Evolutionary conservation across 2,113 vertebrate genomes (phyloP), one percentile per base, ranked within the genome.

Genomic region (Phyllostomus discolor): DNA sequence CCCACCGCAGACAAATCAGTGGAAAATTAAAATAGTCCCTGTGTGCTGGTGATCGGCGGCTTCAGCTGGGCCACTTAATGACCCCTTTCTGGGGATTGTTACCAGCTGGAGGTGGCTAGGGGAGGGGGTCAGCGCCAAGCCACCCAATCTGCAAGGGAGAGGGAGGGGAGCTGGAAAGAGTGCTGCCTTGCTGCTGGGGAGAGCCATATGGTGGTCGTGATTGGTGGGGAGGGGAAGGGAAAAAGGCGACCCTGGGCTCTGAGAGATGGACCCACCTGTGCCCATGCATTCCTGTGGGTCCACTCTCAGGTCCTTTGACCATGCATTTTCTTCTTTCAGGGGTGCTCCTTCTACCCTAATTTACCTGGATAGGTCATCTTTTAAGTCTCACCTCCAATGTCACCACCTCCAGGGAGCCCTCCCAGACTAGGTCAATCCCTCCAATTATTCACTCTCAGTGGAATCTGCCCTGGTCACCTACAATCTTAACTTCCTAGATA

Each of bases 11-110:
- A 97, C 95, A 96, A 97, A 97, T 97, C 96, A 73, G 94, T 94
- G 98, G 97, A 97, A 98, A 98, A 98, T 97, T 97, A 97, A 97
- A 98, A 76, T 70, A 95, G 80, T 15, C 92, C 59, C 94, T 98
- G 92, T 73, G 52, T 2, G 33, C 94, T 31, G 75, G 82, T 57
- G 52, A 84, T 75, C 28, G 28, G 91, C 33, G n/a, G 81, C 90
- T 75, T 96, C 91, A 92, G 93, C 89, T 48, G 90, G 95, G 83
- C 79, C 90, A 20, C 81, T 91, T 97, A 95, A 96, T 96, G 94
- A 94, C 57, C 92, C 9, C 75, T 93, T 83, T 86, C 84, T 69
- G 84, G 81, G 73, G 96, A 98, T 97, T 96, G 97, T 73, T 98
- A 75, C 95, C 98, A 98, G 94, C 97, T 98, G 97, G 79, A 28